These are phyloP conservation scores for Halesus radiatus DNA, from an alignment of 1,140 invertebrate species.

Conservation along the genomic window DNA sequence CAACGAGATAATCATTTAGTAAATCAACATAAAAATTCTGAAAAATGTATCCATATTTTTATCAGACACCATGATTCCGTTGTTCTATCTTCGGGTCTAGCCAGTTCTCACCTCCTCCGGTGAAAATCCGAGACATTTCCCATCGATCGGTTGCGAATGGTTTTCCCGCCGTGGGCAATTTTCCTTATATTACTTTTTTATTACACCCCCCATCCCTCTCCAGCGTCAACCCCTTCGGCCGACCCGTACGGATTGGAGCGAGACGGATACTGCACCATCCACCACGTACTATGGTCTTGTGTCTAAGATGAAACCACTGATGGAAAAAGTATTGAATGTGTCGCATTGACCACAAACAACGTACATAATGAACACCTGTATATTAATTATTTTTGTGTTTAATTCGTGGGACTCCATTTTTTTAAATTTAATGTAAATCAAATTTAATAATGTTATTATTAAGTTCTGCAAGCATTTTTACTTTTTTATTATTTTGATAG, in stretches of 20 bases:
- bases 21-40: too few relatives aligned
- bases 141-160: slow-evolving; percentile 56
- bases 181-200: slow-evolving; percentile 59
- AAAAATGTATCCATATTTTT: neutral
- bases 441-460: too few relatives aligned
- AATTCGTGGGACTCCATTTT: too few relatives aligned
- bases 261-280: slow-evolving; percentile 16
- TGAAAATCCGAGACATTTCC: slow-evolving; percentile 49
- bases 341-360: too few relatives aligned
- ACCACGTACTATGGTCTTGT: slow-evolving; percentile 18
- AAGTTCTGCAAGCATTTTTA: too few relatives aligned
- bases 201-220: slow-evolving; percentile 42
- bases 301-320: slow-evolving; percentile 34
- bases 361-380: too few relatives aligned
- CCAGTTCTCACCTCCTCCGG: slow-evolving; percentile 36
- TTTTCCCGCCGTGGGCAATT: slow-evolving; percentile 55
- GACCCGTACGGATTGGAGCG: neutral
- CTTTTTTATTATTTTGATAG: too few relatives aligned
- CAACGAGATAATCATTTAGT: too few relatives aligned
- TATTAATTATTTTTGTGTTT: too few relatives aligned
- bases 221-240: slow-evolving; percentile 6
- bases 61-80: neutral
- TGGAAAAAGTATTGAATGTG: too few relatives aligned
- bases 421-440: too few relatives aligned
- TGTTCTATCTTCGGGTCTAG: neutral